phyloP scores from a whole-genome alignment of 1,140 invertebrate species.

The Gryllus bimaculatus region DNA sequence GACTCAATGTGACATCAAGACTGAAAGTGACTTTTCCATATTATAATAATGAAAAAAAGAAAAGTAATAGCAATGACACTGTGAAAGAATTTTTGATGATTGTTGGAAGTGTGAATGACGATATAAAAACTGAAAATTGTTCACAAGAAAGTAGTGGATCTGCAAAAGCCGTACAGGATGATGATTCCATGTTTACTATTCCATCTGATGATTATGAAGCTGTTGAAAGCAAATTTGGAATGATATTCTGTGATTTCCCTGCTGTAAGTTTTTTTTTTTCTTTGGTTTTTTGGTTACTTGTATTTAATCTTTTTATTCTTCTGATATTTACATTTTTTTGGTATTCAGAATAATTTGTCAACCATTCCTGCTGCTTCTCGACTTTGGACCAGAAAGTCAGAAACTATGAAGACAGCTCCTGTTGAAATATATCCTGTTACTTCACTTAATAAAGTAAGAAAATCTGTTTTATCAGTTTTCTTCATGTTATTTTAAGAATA shows the following conservation, averaged over 20 bases:
- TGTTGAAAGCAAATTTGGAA: slow-evolving; percentile 33
- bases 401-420: slow-evolving; percentile 10
- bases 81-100: background rate
- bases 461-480: slow-evolving; percentile 8
- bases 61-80: background rate
- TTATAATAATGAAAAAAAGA: background rate
- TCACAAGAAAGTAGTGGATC: background rate
- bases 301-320: no score
- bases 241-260: slow-evolving; percentile 33
- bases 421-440: slow-evolving; percentile 13
- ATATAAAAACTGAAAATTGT: background rate
- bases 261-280: slow-evolving; percentile 23
- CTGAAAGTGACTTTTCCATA: background rate
- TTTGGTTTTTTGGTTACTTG: no score
- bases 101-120: background rate
- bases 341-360: slow-evolving; percentile 10
- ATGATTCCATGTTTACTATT: no score
- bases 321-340: background rate
- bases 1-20: background rate
- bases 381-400: slow-evolving; percentile 16
- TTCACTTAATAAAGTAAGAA: slow-evolving; percentile 16
- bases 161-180: background rate
- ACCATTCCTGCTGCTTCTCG: background rate
- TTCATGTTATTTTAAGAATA: background rate
- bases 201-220: slow-evolving; percentile 28